Conservation (phyloP, 2,797 vertebrate species). For the Sebastes miniatus region DNA sequence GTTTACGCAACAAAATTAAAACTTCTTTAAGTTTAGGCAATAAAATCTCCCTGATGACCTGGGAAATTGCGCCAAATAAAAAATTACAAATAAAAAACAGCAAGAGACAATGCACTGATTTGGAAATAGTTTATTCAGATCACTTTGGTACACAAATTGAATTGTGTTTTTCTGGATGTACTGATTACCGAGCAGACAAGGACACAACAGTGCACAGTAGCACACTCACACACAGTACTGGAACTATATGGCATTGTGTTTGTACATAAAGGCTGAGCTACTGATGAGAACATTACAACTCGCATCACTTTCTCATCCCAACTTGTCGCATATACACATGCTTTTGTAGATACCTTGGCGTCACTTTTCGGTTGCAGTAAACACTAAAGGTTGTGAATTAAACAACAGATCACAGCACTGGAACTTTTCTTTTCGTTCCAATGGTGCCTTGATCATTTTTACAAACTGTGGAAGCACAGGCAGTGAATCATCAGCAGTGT, state of each 20-base stretch:
- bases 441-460: background rate
- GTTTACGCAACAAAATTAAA: too few relatives aligned
- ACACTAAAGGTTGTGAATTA: too few relatives aligned
- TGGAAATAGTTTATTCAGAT: constrained; percentile 25
- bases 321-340: too few relatives aligned
- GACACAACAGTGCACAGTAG: constrained; percentile 15
- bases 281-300: background rate
- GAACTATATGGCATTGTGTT: background rate
- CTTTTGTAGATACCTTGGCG: fast-evolving
- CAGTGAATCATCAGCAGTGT: background rate
- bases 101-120: background rate
- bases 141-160: background rate
- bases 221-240: constrained; percentile 18
- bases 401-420: background rate
- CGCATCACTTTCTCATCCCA: background rate
- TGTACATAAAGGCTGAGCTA: background rate
- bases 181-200: background rate
- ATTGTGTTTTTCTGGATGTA: background rate
- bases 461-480: constrained; percentile 4
- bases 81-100: background rate
- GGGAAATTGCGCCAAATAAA: background rate
- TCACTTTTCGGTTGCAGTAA: too few relatives aligned
- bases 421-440: background rate
- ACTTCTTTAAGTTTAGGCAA: too few relatives aligned
- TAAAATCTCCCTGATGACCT: background rate